Evolutionary conservation across 2,113 vertebrate genomes (phyloP).

Genomic region (Strix aluco): DNA sequence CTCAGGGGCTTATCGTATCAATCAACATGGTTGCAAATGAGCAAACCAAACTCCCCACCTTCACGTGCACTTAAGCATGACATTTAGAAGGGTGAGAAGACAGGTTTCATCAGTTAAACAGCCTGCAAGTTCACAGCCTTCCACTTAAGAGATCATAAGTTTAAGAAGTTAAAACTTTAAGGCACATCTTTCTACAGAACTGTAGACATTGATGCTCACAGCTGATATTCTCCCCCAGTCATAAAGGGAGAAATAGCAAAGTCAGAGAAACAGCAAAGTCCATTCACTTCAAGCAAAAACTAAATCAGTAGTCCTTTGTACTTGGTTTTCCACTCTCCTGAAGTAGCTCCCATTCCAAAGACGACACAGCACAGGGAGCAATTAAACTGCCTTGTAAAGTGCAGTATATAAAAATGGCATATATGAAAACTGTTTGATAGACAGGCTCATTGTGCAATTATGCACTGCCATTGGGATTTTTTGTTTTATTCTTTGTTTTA

Average conservation of each 20-base stretch:
- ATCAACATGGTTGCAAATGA: background rate
- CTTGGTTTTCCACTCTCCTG: background rate
- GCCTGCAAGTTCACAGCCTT: background rate
- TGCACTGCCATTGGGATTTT: background rate
- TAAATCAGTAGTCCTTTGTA: slow-evolving; percentile 4
- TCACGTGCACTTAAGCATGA: background rate
- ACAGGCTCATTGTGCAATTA: background rate
- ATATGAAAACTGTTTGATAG: slow-evolving; percentile 17
- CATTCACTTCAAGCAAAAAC: background rate
- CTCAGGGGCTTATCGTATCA: background rate
- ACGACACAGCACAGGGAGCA: slow-evolving; percentile 3
- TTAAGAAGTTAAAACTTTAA: background rate
- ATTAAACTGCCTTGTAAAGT: slow-evolving; percentile 40
- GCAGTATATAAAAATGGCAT: slow-evolving; percentile 4
- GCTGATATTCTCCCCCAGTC: background rate
- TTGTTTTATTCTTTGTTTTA: slow-evolving; percentile 64
- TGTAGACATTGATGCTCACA: background rate
- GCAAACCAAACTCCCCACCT: background rate
- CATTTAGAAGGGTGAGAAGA: background rate
- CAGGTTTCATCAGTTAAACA: background rate
- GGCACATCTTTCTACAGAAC: background rate
- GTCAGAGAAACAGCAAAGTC: background rate
- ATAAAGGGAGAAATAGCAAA: background rate
- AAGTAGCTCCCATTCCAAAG: slow-evolving; percentile 22
- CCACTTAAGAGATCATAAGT: background rate